Evolutionary conservation across 2,797 vertebrate species (phyloP).

Genomic region (Zalophus californianus): DNA sequence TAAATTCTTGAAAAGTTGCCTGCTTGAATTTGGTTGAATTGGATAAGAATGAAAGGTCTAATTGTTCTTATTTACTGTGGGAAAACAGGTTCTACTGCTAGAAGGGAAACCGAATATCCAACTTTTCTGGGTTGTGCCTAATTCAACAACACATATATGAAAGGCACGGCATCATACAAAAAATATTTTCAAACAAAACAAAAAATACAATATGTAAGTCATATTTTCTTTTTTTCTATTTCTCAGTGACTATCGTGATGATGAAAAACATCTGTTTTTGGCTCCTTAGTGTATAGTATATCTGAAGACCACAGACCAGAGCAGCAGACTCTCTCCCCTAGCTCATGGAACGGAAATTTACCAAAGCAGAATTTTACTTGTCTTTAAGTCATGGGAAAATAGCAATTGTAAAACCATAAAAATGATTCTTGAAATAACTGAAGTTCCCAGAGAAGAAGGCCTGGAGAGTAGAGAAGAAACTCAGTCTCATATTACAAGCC

Average conservation of each 20-base stretch:
- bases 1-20: slow-evolving; percentile 4
- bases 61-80: neutral
- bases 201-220: neutral
- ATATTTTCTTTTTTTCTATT: neutral
- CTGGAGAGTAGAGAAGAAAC: neutral
- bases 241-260: neutral
- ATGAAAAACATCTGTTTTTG: neutral
- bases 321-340: neutral
- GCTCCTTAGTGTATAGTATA: neutral
- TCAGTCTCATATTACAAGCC: neutral
- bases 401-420: neutral
- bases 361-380: neutral
- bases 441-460: slow-evolving; percentile 19
- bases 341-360: neutral
- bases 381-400: slow-evolving; percentile 39
- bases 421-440: slow-evolving; percentile 19
- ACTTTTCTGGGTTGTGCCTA: neutral
- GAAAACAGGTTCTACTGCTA: neutral
- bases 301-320: neutral
- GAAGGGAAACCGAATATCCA: neutral
- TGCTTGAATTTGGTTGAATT: slow-evolving; percentile 17
- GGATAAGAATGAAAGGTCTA: neutral
- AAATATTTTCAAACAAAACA: neutral
- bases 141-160: neutral
- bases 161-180: neutral